A percentile compares a stretch with the other conserved stretches of the same genome.
These are phyloP conservation scores for Phaethon lepturus DNA, from an alignment of 2,113 vertebrate genomes.

Conservation along the genomic window DNA sequence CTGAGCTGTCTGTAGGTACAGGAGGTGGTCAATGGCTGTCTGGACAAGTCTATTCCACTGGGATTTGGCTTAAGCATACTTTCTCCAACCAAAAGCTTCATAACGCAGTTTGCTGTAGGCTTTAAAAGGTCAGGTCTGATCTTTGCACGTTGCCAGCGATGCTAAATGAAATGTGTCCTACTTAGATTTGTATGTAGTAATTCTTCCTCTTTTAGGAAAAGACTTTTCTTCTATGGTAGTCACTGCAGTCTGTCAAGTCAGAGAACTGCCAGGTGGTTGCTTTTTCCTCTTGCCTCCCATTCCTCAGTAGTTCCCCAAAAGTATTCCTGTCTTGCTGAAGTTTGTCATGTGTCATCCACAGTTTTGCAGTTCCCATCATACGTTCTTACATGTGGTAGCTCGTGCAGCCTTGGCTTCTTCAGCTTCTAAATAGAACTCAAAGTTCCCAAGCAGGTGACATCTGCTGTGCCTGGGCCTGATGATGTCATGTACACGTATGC, in stretches of 20 bases:
- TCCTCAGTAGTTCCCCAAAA: not conserved
- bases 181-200: not conserved
- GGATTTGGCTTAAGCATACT: not conserved
- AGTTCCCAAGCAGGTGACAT: not conserved
- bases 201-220: not conserved
- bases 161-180: not conserved
- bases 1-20: not conserved
- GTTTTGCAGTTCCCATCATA: accelerated
- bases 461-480: not conserved
- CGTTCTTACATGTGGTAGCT: not conserved
- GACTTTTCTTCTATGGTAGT: not conserved
- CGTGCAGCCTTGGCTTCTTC: not conserved
- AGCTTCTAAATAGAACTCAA: not conserved
- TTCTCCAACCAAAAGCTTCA: not conserved
- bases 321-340: not conserved
- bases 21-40: not conserved
- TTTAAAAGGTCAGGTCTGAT: not conserved
- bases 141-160: not conserved
- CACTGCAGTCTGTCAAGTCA: not conserved
- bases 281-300: not conserved
- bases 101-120: not conserved
- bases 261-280: not conserved
- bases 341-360: accelerated
- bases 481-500: accelerated
- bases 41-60: not conserved